Percentiles rank a stretch among this genome's conserved stretches.
These are phyloP conservation scores for Drosophila greeni DNA, from an alignment of 2,888 invertebrate genomes.

Conservation along the genomic window DNA sequence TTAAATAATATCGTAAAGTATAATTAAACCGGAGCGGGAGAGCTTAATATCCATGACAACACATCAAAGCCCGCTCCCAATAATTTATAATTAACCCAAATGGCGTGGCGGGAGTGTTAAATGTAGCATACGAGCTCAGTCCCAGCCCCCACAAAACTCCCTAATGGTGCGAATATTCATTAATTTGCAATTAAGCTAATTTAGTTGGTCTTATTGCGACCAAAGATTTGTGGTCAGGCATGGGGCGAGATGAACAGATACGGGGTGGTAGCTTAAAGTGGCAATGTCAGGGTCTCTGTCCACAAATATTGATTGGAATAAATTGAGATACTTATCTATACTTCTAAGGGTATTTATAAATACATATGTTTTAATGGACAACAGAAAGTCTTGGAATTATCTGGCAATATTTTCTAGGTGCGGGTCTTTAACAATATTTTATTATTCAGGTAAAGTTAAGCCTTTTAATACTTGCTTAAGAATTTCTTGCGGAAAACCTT, in stretches of 20 bases:
- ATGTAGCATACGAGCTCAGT: constrained; percentile 6
- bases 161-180: constrained; percentile 27
- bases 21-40: constrained; percentile 24
- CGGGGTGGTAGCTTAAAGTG: not conserved
- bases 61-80: constrained; percentile 26
- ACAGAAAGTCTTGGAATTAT: not conserved
- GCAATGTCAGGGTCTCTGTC: too few relatives aligned
- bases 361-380: not conserved
- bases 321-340: not conserved
- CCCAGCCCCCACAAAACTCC: not conserved
- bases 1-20: constrained; percentile 14
- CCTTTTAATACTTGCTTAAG: too few relatives aligned
- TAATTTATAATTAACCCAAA: constrained; percentile 42
- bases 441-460: not conserved
- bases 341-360: not conserved
- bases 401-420: not conserved
- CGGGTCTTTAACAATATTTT: not conserved
- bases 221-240: constrained; percentile 11
- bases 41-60: constrained; percentile 35
- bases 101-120: constrained; percentile 13
- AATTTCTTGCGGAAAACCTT: too few relatives aligned
- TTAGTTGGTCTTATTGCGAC: constrained; percentile 19
- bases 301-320: constrained; percentile 1
- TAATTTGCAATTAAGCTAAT: constrained; percentile 38
- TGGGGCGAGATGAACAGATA: not conserved